Percentiles rank a stretch among this genome's conserved stretches.
Conservation (phyloP, 2,888 invertebrate genomes). For the Meteorus colon region DNA sequence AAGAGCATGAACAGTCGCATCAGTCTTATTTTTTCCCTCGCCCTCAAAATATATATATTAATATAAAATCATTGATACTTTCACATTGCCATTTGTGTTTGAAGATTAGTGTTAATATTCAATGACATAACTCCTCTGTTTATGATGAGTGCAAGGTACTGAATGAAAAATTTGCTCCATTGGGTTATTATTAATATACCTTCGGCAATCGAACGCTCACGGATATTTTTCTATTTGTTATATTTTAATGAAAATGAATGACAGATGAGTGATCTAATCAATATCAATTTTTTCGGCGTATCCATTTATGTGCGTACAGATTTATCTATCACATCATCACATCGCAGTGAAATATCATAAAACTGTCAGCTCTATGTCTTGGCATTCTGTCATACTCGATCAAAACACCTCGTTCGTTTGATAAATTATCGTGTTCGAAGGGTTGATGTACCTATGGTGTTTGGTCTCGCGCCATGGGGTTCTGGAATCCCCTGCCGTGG, state of each 20-base stretch:
- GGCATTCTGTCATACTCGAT: slow-evolving; percentile 54
- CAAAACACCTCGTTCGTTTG: slow-evolving; percentile 60
- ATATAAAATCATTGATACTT: not conserved
- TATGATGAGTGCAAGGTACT: too few relatives aligned
- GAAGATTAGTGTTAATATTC: too few relatives aligned
- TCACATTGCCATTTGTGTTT: not conserved
- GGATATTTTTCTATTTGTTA: too few relatives aligned
- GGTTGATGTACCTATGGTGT: slow-evolving; percentile 59
- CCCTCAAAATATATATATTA: not conserved
- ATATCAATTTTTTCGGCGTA: too few relatives aligned
- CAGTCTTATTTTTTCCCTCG: too few relatives aligned
- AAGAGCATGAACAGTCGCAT: not conserved
- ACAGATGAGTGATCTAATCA: too few relatives aligned
- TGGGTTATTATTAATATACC: too few relatives aligned
- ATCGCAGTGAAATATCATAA: not conserved
- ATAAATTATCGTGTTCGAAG: slow-evolving; percentile 65
- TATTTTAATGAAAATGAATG: too few relatives aligned
- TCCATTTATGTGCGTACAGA: too few relatives aligned
- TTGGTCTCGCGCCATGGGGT: slow-evolving; percentile 67
- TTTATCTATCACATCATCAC: not conserved
- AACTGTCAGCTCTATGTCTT: not conserved
- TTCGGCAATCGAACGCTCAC: too few relatives aligned
- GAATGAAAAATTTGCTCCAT: too few relatives aligned
- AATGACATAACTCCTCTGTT: too few relatives aligned
- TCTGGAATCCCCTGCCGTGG: slow-evolving; percentile 57